phyloP scores from a whole-genome alignment of 1,140 invertebrate genomes.

The Leptonema lineaticorne region DNA sequence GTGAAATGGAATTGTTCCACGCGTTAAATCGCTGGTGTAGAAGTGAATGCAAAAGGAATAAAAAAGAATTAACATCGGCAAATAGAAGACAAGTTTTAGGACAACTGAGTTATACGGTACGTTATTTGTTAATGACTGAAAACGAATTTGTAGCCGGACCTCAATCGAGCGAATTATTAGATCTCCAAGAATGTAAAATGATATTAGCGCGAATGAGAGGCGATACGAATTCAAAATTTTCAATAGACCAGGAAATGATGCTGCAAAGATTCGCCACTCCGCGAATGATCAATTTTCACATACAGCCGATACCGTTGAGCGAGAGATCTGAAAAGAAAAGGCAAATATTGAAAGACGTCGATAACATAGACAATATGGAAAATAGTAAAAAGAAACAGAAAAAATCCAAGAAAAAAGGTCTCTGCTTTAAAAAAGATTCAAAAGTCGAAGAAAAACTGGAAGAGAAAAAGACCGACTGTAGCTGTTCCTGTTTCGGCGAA shows the following conservation, averaged over 20 bases:
- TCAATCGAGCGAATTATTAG: conserved; percentile 36
- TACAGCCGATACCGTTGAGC: conserved; percentile 34
- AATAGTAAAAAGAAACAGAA: neutral
- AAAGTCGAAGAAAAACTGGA: conserved; percentile 48
- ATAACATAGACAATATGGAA: conserved; percentile 16
- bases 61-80: conserved; percentile 60
- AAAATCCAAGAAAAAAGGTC: conserved; percentile 27
- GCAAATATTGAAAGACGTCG: conserved; percentile 7
- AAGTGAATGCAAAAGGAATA: conserved; percentile 64
- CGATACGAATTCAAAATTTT: conserved; percentile 24
- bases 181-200: conserved; percentile 35
- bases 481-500: conserved; percentile 49
- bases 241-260: conserved; percentile 30
- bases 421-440: conserved; percentile 42
- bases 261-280: conserved; percentile 30
- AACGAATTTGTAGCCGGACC: conserved; percentile 58
- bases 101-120: conserved; percentile 63
- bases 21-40: conserved; percentile 68
- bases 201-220: conserved; percentile 33
- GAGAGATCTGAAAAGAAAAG: conserved; percentile 29
- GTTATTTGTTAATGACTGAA: conserved; percentile 65
- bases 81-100: conserved; percentile 67
- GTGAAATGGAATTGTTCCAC: conserved; percentile 59
- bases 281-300: conserved; percentile 12
- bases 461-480: conserved; percentile 48